Base-by-base conservation (phyloP, 2,113 vertebrate species). In the Heterocephalus glaber region DNA sequence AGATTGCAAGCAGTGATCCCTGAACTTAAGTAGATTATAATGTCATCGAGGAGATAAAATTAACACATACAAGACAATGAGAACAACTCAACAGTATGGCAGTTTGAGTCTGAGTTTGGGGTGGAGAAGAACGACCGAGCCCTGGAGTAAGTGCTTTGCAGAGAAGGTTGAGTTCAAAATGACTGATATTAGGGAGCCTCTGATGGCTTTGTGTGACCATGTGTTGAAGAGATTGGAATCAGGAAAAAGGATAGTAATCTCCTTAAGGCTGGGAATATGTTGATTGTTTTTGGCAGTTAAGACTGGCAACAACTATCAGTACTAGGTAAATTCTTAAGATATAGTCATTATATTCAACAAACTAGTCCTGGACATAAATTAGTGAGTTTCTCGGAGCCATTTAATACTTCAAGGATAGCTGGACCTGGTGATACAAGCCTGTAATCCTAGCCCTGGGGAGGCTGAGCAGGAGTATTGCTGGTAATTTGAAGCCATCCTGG, bases 11-110 rank as follows among this genome's bases (percentile, higher is more conserved):
- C 86, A 93, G 68, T 85, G 91, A 94, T 94, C 72, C 76, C 85
- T 93, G 87, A 81, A 86, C 92, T 97, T 97, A 94, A 95, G 84
- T 95, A 96, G 95, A 96, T 96, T 96, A 94, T 30, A 74, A 66
- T 95, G 65, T 93, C 94, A 92, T 54, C 93, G 84, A n/a, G 35
- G 89, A 94, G 92, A 95, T 93, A 89, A 93, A 89, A 77, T 80
- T 79, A 95, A 95, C 83, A 83, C 33, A 38, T 13, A 79, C 66
- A 89, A 90, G 76, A 92, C 81, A 94, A 93, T 97, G 76, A 90
- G 65, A 95, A 91, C 35, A 84, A 87, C 82, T 35, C 16, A 92
- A 90, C 49, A 79, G 26, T 77, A 65, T 63, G 63, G 41, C 56
- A 35, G 80, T 52, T 26, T 7, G 35, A 35, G 76, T 60, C 13